Base-by-base conservation (phyloP, 2,888 invertebrate species). In the Eristalis arbustorum region DNA sequence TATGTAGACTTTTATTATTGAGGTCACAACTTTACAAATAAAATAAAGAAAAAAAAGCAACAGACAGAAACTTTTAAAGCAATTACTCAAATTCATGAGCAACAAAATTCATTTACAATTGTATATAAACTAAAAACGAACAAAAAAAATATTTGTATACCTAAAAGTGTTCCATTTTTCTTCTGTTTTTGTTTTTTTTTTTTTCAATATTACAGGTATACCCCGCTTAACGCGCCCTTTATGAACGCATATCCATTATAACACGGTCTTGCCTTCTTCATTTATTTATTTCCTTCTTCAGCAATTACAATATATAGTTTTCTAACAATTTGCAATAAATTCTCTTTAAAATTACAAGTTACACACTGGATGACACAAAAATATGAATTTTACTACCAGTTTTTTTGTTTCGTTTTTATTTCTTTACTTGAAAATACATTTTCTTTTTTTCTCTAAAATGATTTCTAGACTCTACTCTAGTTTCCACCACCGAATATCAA, bases 1-100 rank as follows among this genome's bases (percentile, higher is more conserved):
- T 59, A 59, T 59, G 59, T 59, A 59, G 59, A 59, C 66, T 66
- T 66, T 66, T 66, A 66, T 66, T 66, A 66, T 66, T 66, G 66
- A 66, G 66, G 66, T 66, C 66, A 66, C 66, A 66, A 66, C 42
- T 66, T 66, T 66, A 66, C 63, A 63, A 34, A 63, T 63, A 63
- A 63, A 63, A 63, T 63, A 63, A 34, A 34, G 63, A 34, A 64
- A 64, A n/a, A 66, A 66, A 66, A 66, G 66, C 66, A 66, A 66
- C 66, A 49, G 40, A 66, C 66, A 42, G 40, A 66, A 37, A 49
- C 49, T 23, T 66, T 23, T 66, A 66, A 66, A 66, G 66, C 66
- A 42, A 66, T 40, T 23, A 42, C 66, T 66, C 66, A 34, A 34
- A 14, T 66, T 23, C 66, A 63, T 59, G 59, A 59, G 59, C 59